Evolutionary conservation across 2,797 vertebrate species (phyloP).

Genomic region (Gadopsis bispinosus): DNA sequence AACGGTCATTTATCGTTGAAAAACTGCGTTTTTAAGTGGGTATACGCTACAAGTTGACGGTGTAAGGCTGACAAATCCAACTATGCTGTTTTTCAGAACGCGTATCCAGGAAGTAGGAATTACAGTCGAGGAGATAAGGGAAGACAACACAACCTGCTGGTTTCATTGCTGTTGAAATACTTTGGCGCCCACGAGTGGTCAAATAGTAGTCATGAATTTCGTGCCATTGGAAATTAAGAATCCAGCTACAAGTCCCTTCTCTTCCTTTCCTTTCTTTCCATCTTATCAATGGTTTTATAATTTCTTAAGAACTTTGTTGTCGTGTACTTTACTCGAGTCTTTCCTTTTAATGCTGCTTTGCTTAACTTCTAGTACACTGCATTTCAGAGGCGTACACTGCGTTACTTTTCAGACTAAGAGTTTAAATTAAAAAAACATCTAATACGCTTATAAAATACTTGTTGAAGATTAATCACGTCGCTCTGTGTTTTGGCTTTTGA

Average conservation of each 20-base stretch:
- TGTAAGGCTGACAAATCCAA: conserved; percentile 36
- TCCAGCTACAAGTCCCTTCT: neutral
- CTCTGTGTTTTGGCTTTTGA: conserved; percentile 4
- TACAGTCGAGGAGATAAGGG: conserved; percentile 38
- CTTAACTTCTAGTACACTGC: neutral
- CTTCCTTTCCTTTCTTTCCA: neutral
- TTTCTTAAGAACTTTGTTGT: neutral
- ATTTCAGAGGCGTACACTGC: neutral
- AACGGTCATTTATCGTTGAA: neutral
- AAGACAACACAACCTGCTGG: conserved; percentile 36
- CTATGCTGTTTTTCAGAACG: conserved; percentile 47
- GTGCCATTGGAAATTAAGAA: neutral
- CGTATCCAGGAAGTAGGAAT: conserved; percentile 82
- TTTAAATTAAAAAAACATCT: neutral
- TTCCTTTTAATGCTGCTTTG: neutral
- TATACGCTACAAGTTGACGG: neutral
- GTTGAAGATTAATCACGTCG: neutral
- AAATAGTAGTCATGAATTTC: rapidly evolving
- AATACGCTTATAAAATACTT: neutral
- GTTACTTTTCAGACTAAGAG: neutral
- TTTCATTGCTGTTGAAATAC: neutral
- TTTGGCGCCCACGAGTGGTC: conserved; percentile 63
- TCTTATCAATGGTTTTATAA: neutral
- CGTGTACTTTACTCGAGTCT: neutral
- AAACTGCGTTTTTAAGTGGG: rapidly evolving